Evolutionary conservation across 2,888 invertebrate genomes (phyloP).

Genomic region (Rhingia campestris): DNA sequence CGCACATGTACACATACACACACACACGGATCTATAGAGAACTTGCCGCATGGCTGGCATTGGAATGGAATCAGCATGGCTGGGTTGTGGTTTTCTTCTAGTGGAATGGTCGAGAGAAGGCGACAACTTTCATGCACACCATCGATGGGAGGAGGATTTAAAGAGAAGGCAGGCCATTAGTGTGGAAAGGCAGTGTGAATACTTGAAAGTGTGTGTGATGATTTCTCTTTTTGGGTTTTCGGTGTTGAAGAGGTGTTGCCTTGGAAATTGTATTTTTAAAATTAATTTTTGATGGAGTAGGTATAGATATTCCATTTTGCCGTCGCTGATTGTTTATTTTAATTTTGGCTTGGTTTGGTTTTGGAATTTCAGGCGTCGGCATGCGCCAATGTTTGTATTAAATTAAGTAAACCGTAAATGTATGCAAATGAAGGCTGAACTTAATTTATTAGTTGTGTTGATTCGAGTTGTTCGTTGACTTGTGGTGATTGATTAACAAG

Average conservation of each 20-base stretch:
- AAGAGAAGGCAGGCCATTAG: conserved; percentile 48
- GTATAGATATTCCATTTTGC: conserved; percentile 34
- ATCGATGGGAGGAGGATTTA: conserved; percentile 56
- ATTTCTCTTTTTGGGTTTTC: conserved; percentile 9
- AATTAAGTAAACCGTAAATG: too few relatives aligned
- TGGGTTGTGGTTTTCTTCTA: conserved; percentile 7
- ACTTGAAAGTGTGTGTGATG: conserved; percentile 6
- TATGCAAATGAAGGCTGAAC: too few relatives aligned
- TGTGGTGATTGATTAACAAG: too few relatives aligned
- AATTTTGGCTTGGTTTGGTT: too few relatives aligned
- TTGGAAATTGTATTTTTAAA: background rate
- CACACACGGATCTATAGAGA: background rate
- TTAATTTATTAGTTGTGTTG: too few relatives aligned
- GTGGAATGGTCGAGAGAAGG: conserved; percentile 36
- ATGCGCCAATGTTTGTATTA: too few relatives aligned
- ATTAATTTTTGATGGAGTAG: background rate
- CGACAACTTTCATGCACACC: conserved; percentile 8
- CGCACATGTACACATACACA: conserved; percentile 9
- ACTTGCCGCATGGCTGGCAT: conserved; percentile 25
- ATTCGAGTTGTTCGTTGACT: too few relatives aligned
- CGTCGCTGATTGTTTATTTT: conserved; percentile 35
- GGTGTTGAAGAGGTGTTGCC: background rate
- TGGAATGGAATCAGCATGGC: background rate
- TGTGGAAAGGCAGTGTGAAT: conserved; percentile 8
- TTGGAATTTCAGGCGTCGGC: too few relatives aligned